A percentile compares a stretch with the other conserved stretches of the same genome.
phyloP scores from a whole-genome alignment of 2,797 vertebrate species.

The Perodicticus potto region DNA sequence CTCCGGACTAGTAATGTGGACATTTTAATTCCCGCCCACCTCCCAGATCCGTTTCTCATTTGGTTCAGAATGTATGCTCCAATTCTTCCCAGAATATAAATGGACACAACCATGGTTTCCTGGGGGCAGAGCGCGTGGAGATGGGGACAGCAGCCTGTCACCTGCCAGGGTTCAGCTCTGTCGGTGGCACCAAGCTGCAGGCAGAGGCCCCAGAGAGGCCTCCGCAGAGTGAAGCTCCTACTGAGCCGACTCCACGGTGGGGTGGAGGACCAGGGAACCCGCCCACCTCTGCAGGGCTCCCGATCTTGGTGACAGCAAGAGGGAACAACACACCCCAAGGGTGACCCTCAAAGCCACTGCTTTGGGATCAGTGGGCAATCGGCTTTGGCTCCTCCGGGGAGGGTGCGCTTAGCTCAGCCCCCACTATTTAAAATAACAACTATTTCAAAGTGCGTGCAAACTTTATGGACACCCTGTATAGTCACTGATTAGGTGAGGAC shows the following conservation, averaged over 20 bases:
- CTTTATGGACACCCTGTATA: too few relatives aligned
- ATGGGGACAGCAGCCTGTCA: not conserved
- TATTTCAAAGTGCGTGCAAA: too few relatives aligned
- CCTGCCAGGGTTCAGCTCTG: not conserved
- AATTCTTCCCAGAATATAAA: not conserved
- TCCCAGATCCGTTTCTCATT: not conserved
- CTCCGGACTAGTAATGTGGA: too few relatives aligned
- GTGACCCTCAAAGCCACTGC: rapidly evolving
- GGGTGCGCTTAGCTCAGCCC: too few relatives aligned
- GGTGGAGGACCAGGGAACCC: not conserved
- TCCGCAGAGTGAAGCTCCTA: not conserved
- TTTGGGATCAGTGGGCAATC: not conserved
- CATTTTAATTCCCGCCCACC: not conserved
- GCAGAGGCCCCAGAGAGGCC: rapidly evolving
- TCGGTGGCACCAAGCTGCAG: too few relatives aligned
- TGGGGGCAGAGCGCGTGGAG: rapidly evolving
- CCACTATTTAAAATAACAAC: too few relatives aligned
- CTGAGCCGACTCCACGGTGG: rapidly evolving
- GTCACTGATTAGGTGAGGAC: too few relatives aligned
- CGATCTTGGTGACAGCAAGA: rapidly evolving
- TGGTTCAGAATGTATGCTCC: not conserved
- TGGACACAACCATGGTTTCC: rapidly evolving
- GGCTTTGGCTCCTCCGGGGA: rapidly evolving
- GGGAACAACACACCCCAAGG: not conserved
- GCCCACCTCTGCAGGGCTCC: rapidly evolving